A percentile compares a stretch with the other conserved stretches of the same genome.
phyloP scores from a whole-genome alignment of 2,797 vertebrate species.

The Emys orbicularis region DNA sequence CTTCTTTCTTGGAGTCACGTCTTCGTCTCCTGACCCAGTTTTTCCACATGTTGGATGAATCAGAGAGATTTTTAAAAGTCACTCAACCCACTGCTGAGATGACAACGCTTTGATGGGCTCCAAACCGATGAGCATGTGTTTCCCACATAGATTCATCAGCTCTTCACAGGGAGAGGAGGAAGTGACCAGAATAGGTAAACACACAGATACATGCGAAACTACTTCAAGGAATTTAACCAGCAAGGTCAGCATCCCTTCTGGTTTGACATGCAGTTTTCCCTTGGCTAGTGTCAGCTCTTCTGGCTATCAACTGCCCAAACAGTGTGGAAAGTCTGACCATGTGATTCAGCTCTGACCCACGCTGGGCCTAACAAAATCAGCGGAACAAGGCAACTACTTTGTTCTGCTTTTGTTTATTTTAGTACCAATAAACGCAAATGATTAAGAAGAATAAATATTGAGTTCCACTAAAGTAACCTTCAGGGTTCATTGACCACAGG shows the following conservation, averaged over 20 bases:
- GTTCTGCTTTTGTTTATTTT: background rate
- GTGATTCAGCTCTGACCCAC: background rate
- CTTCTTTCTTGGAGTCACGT: background rate
- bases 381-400: background rate
- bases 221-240: background rate
- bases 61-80: background rate
- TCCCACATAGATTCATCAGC: background rate
- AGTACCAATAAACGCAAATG: background rate
- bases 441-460: slow-evolving; percentile 13
- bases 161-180: background rate
- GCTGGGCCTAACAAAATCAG: background rate
- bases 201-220: background rate
- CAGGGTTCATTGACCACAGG: background rate
- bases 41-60: background rate
- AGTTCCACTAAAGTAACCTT: slow-evolving; percentile 16
- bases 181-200: background rate
- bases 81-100: background rate
- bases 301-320: background rate
- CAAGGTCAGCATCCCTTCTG: background rate
- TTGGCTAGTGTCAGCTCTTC: background rate
- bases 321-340: background rate
- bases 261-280: background rate
- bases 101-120: background rate
- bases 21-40: background rate
- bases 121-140: background rate